A percentile compares a stretch with the other conserved stretches of the same genome.
Conservation (phyloP, 2,113 vertebrate genomes). For the Cinclus cinclus region DNA sequence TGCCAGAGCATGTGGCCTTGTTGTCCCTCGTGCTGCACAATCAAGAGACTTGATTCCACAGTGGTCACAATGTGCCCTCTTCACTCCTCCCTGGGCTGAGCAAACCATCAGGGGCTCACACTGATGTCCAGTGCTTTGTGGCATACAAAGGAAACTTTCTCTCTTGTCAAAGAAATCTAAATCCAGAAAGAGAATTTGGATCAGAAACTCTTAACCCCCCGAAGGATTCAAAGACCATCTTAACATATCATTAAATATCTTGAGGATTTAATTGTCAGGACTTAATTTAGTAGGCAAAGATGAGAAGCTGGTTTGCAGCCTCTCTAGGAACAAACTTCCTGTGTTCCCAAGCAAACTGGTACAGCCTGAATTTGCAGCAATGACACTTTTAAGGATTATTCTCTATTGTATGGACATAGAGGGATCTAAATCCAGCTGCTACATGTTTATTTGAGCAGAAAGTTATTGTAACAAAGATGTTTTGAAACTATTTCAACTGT, state of each 20-base stretch:
- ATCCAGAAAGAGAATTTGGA: not conserved
- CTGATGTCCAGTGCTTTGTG: not conserved
- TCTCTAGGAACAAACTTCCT: not conserved
- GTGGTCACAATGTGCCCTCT: not conserved
- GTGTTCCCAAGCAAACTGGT: not conserved
- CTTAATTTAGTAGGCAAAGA: not conserved
- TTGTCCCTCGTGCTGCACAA: not conserved
- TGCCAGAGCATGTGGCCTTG: accelerated
- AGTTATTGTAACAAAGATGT: not conserved
- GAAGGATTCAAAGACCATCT: not conserved
- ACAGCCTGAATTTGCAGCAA: not conserved
- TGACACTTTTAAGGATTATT: not conserved
- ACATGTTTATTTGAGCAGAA: not conserved
- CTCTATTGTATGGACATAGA: not conserved
- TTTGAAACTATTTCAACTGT: conserved; percentile 18
- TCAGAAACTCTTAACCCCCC: not conserved
- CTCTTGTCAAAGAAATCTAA: not conserved
- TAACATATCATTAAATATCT: not conserved
- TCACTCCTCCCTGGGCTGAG: not conserved
- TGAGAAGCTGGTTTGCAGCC: not conserved
- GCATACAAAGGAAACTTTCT: not conserved
- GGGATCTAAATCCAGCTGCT: not conserved
- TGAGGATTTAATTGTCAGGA: not conserved
- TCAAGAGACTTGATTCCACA: not conserved
- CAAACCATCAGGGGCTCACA: not conserved